Percentiles rank a stretch among this genome's conserved stretches.
Evolutionary conservation across 2,797 vertebrate genomes (phyloP).

Genomic region (Brachymystax lenok): DNA sequence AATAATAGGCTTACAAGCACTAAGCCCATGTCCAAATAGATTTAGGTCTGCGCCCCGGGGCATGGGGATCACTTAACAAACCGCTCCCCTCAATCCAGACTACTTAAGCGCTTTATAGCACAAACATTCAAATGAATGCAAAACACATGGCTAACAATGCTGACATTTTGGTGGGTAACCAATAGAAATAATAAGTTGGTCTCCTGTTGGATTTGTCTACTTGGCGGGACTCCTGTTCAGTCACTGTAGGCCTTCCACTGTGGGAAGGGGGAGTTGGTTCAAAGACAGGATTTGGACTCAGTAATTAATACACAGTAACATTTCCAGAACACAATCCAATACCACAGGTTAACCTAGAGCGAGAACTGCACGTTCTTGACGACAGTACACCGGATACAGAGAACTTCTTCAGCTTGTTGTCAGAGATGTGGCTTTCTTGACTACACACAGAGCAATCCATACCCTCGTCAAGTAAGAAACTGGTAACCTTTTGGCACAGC

Average conservation of each 20-base stretch:
- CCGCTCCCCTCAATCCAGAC: constrained; percentile 60
- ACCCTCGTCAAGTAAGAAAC: neutral
- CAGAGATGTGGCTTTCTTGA: neutral
- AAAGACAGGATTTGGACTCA: constrained; percentile 39
- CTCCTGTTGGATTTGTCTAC: constrained; percentile 33
- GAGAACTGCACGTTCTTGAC: neutral
- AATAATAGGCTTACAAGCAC: constrained; percentile 77
- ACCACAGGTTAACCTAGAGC: constrained; percentile 2
- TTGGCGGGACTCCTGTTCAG: constrained; percentile 30
- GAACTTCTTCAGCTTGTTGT: neutral
- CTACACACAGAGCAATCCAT: too few species aligned
- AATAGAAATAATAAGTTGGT: constrained; percentile 21
- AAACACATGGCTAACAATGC: constrained; percentile 27
- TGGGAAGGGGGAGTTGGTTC: constrained; percentile 31
- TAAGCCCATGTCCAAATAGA: constrained; percentile 76
- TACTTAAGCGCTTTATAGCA: constrained; percentile 66
- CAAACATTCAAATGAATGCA: constrained; percentile 51
- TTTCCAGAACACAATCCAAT: constrained; percentile 10
- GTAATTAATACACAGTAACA: constrained; percentile 46
- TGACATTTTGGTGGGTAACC: constrained; percentile 18
- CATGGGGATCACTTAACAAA: constrained; percentile 69
- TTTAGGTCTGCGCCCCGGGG: constrained; percentile 66
- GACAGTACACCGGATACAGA: neutral
- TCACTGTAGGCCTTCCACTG: constrained; percentile 20
- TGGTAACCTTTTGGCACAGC: neutral